phyloP scores from a whole-genome alignment of 2,797 vertebrate genomes.

The Alcedo atthis region DNA sequence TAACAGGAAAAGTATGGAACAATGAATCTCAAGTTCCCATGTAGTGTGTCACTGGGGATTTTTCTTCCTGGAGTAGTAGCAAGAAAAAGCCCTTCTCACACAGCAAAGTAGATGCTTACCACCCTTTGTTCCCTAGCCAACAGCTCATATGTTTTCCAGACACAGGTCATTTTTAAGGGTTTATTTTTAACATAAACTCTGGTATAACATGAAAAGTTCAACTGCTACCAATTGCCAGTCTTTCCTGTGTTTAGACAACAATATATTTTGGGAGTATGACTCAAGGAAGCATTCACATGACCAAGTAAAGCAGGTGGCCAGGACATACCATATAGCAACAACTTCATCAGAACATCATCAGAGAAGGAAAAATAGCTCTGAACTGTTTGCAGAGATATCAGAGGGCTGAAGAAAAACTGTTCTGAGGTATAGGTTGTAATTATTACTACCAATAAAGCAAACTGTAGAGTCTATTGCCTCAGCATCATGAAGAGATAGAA shows the following conservation, averaged over 20 bases:
- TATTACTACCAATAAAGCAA: neutral
- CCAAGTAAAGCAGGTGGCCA: constrained; percentile 53
- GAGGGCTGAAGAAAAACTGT: neutral
- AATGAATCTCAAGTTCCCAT: neutral
- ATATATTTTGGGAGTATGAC: constrained; percentile 53
- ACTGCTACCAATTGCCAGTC: constrained; percentile 1
- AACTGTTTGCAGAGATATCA: neutral
- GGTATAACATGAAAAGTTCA: neutral
- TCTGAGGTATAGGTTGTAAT: neutral
- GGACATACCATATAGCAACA: constrained; percentile 31
- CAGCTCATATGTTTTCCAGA: neutral
- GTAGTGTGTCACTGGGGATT: neutral
- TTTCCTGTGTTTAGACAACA: constrained; percentile 34
- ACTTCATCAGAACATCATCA: constrained; percentile 9
- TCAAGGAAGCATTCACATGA: constrained; percentile 53
- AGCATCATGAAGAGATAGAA: neutral
- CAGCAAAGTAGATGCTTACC: neutral
- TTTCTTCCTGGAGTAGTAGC: neutral
- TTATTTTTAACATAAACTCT: constrained; percentile 21
- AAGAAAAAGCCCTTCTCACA: neutral
- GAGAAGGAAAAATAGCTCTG: constrained; percentile 33
- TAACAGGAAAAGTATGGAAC: neutral
- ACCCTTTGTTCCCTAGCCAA: neutral
- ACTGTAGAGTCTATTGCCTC: neutral
- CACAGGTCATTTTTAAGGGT: neutral